Conservation (phyloP, 1,140 invertebrate species). For the Monomorium pharaonis region DNA sequence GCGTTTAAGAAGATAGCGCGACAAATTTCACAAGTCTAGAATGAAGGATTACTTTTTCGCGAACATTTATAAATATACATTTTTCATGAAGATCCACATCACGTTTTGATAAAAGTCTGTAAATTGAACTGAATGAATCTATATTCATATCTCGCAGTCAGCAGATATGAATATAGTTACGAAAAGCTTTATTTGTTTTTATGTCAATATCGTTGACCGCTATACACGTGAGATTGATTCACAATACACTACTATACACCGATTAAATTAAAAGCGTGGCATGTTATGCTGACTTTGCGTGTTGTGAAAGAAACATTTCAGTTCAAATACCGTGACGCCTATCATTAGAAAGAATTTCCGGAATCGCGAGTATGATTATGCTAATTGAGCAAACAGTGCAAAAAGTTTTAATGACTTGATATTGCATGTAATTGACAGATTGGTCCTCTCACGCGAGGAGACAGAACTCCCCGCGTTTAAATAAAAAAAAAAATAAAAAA, state of each 20-base stretch:
- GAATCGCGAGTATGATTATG: background rate
- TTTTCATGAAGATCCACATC: background rate
- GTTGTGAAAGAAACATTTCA: background rate
- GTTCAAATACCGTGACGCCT: background rate
- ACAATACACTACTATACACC: background rate
- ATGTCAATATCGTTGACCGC: background rate
- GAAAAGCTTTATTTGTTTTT: constrained; percentile 9
- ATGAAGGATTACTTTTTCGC: background rate
- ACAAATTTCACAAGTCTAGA: background rate
- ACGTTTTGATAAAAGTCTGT: background rate
- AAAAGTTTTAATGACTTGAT: background rate
- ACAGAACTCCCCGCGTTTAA: too few relatives aligned
- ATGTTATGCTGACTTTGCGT: background rate
- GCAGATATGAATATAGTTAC: too few relatives aligned
- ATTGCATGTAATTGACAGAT: background rate
- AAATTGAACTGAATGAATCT: constrained; percentile 15
- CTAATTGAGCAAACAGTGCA: background rate
- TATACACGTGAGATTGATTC: constrained; percentile 1
- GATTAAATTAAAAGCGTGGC: background rate
- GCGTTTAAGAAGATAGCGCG: background rate
- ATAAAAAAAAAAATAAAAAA: too few relatives aligned
- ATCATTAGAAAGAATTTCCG: background rate
- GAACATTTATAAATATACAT: background rate
- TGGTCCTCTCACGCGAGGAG: background rate
- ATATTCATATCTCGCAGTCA: background rate